Evolutionary conservation across 1,140 invertebrate species (phyloP).

Genomic region (Heliconius melpomene): DNA sequence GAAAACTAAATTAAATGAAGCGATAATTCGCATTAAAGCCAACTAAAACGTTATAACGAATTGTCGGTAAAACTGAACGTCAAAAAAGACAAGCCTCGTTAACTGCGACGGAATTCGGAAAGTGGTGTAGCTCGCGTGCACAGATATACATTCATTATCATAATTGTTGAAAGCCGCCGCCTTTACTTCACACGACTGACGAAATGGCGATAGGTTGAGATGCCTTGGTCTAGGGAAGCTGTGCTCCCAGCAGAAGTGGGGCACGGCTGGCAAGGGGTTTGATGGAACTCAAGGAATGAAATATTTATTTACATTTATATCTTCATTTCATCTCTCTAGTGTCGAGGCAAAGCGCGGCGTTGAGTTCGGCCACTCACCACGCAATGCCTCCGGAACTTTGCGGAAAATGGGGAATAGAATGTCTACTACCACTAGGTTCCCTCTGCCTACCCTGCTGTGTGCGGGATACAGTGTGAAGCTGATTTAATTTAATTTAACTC

Average conservation of each 20-base stretch:
- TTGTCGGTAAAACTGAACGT: conserved; percentile 16
- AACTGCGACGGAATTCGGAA: conserved; percentile 62
- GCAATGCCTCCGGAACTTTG: no score
- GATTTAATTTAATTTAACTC: no score
- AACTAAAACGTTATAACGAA: background rate
- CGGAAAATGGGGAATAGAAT: no score
- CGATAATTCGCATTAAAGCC: background rate
- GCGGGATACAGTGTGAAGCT: no score
- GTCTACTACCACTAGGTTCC: no score
- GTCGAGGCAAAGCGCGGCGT: no score
- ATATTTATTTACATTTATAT: no score
- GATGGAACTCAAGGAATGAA: no score
- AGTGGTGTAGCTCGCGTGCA: conserved; percentile 51
- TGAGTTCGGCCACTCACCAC: no score
- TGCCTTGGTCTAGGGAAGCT: background rate
- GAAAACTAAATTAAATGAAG: background rate
- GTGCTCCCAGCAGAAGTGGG: background rate
- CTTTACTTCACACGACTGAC: background rate
- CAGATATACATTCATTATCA: conserved; percentile 44
- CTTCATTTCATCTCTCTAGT: no score
- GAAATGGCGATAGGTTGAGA: background rate
- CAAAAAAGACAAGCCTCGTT: conserved; percentile 45
- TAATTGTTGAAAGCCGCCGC: conserved; percentile 46
- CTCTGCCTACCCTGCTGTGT: no score
- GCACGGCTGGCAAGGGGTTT: no score